Evolutionary conservation across 1,140 invertebrate genomes (phyloP), one percentile per base, ranked within the genome.

Genomic region (Drosophila parabipectinata): DNA sequence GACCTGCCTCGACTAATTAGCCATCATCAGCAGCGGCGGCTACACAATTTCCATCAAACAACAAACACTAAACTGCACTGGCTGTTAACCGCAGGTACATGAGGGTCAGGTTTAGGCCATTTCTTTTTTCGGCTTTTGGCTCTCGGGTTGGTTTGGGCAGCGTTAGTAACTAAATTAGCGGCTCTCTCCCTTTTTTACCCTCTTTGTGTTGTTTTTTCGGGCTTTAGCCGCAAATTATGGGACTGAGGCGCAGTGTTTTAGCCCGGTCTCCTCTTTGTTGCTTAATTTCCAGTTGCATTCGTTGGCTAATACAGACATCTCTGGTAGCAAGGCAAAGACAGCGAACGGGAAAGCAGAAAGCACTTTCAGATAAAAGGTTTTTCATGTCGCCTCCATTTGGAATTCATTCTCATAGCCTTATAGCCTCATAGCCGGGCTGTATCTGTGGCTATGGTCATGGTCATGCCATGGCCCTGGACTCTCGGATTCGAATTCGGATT

Each of bases 311-410:
- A 83, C 84, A 88, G 84, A 84, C 83, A 88, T 88, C 76, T 89
- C 34, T 7, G 37, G 51, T 34, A 28, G 39, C 7, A 32, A 12
- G 41, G 41, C 5, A 28, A 28, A 28, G 26, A 28, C 26, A 28
- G 26, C 4, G 26, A 28, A 28, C 26, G 26, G 60, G 50, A 47
- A 56, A 50, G 66, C 51, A 32, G 64, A 71, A 71, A 71, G 64
- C 67, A 71, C 67, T 87, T 75, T 87, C 84, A 89, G 84, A 88
- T 88, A 88, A 88, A 88, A 88, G 83, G 83, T 88, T 88, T 88
- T 88, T 79, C 83, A 88, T 88, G 83, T 88, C 76, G 60, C 84
- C 85, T 88, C 83, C 79, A 84, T 88, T 88, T 89, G 62, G 72
- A 76, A 64, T 84, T 85, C 81, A 75, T 71, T 79, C 76, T 83